Base-by-base conservation (phyloP, 1,140 invertebrate species). In the Whitmania pigra region DNA sequence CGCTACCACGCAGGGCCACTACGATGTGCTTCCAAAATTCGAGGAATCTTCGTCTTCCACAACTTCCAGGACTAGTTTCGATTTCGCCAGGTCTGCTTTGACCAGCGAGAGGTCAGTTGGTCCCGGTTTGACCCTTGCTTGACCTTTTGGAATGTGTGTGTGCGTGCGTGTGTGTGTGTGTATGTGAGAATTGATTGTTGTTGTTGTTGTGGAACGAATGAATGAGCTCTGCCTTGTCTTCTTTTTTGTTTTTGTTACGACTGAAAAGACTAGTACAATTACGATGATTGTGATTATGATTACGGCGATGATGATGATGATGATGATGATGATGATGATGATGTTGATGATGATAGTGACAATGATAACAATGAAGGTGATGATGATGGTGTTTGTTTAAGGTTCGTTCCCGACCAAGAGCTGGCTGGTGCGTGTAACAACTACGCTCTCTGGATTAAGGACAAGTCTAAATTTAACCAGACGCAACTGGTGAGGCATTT, bases 401-500 rank as follows among this genome's bases (percentile, higher is more conserved):
- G 57, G 57, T 63, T 63, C 20, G 29, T 63, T 3, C 57, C 57
- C 29, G 57, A 63, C 29, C 57, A 13, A 63, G 57, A 63, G 29
- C 18, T 63, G 29, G 9, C 57, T 25, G 11, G 11, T 2, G 57
- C 57, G 9, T 63, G 57, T 31, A 31, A 63, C 22, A 63, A 13
- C 22, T 63, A 63, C 57, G 57, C 29, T 63, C 57, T 63, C 57
- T 63, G 57, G 57, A 25, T 63, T 13, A 63, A 63, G 57, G 57
- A 63, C 57, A 63, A 31, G 57, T 63, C 57, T 25, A 63, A 4
- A 31, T 22, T 63, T 31, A 63, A 15, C 22, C 57, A 63, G 29
- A 31, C 22, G 2, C 22, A 63, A 25, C 2, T 63, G 22, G 57
- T n/a, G 22, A 63, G 57, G 2, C 0, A 13, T 60, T 63, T 63